Conservation (phyloP, 2,888 invertebrate genomes). For the Rhaphigaster nebulosa region DNA sequence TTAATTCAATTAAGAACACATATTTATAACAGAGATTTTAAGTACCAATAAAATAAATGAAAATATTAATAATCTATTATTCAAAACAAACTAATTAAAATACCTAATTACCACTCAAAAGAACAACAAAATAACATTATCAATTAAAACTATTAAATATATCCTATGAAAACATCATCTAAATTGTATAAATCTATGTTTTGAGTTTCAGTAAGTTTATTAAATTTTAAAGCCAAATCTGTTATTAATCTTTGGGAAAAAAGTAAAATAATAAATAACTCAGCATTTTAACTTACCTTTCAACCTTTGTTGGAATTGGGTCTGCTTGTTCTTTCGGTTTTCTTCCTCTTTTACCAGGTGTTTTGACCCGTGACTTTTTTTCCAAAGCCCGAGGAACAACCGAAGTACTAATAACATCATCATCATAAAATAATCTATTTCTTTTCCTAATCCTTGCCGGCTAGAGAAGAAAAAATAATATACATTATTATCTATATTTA, state of each 20-base stretch:
- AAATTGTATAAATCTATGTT: background rate
- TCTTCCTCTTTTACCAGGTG: conserved; percentile 60
- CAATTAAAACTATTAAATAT: background rate
- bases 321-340: conserved; percentile 61
- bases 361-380: conserved; percentile 62
- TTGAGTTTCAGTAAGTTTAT: background rate
- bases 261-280: conserved; percentile 5
- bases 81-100: too few species aligned
- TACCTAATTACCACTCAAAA: too few species aligned
- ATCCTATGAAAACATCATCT: background rate
- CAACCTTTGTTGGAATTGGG: conserved; percentile 58
- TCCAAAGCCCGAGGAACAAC: conserved; percentile 67
- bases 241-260: too few species aligned
- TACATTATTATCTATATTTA: background rate
- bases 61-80: too few species aligned
- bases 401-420: conserved; percentile 87
- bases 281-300: conserved; percentile 57
- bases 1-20: too few species aligned
- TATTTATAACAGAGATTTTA: too few species aligned
- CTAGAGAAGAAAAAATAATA: conserved; percentile 64
- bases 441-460: conserved; percentile 91
- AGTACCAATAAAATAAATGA: too few species aligned
- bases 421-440: conserved; percentile 90
- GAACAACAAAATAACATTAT: background rate
- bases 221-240: background rate